Evolutionary conservation across 1,140 invertebrate species (phyloP), one percentile per base, ranked within the genome.

Genomic region (Oncopodura yosiiana): DNA sequence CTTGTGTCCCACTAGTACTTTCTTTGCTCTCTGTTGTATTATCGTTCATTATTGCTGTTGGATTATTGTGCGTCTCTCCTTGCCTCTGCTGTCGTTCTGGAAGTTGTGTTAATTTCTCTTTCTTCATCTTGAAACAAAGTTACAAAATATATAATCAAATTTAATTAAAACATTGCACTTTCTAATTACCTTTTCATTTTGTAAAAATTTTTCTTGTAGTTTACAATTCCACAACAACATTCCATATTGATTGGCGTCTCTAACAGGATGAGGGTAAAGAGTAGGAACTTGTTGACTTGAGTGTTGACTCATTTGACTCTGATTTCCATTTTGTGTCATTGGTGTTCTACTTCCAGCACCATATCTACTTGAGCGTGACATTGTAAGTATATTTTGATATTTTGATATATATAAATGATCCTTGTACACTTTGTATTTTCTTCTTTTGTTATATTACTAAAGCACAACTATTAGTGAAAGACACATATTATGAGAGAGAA

Each of bases 191-290:
- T 14, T 34, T 38, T 36, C 46, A 30, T 49, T 34, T 38, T 49
- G 16, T 2, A 49, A n/a, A 36, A 49, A 19, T 38, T 49, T 49
- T 37, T 49, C 46, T 30, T 49, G 46, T 3, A 49, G 23, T 23
- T 34, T 30, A n/a, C 46, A 36, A n/a, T 49, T 30, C 46, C 46
- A 49, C 32, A 49, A 12, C 3, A 49, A 23, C 46, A 49, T 49
- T 49, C 46, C 46, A 5, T 49, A 34, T 14, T 49, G 46, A n/a
- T 49, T 49, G n/a, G 29, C 27, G 5, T 45, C 43, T 32, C 29
- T 27, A 9, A 32, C 27, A 12, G 42, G 45, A 8, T 49, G 46
- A 11, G n/a, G n/a, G n/a, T n/a, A n/a, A n/a, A n/a, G n/a, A n/a
- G n/a, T n/a, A n/a, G n/a, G n/a, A n/a, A n/a, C n/a, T n/a, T n/a